Conservation (phyloP, 2,797 vertebrate genomes). For the Cyprinodon diabolis region DNA sequence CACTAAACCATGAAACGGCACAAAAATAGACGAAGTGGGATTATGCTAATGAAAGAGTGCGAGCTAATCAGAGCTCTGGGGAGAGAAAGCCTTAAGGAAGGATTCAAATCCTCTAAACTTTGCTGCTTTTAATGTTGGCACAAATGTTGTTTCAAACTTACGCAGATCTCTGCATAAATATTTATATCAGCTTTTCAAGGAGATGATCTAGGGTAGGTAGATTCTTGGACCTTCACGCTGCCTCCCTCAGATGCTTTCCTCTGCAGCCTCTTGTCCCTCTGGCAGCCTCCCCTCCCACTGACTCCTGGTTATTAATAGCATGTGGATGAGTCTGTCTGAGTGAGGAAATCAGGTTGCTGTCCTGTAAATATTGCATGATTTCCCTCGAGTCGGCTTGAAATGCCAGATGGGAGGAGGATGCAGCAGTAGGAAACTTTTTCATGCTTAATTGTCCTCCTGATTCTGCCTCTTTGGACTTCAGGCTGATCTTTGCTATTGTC, state of each 20-base stretch:
- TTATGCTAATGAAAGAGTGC: too few relatives aligned
- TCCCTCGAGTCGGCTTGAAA: constrained; percentile 58
- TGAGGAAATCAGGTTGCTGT: constrained; percentile 74
- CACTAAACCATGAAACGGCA: too few relatives aligned
- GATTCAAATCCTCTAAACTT: too few relatives aligned
- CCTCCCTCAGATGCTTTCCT: neutral
- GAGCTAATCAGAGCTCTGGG: too few relatives aligned
- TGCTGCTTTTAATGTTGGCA: too few relatives aligned
- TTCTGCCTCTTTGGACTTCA: constrained; percentile 14
- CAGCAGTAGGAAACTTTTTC: constrained; percentile 9
- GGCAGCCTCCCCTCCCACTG: constrained; percentile 30
- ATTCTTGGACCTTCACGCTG: too few relatives aligned
- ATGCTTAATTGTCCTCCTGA: neutral
- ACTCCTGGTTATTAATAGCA: constrained; percentile 71
- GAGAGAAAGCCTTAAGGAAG: too few relatives aligned
- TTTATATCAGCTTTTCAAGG: too few relatives aligned
- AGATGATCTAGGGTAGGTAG: too few relatives aligned
- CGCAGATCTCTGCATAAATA: too few relatives aligned
- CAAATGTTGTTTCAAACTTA: too few relatives aligned
- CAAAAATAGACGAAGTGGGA: too few relatives aligned
- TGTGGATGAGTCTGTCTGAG: constrained; percentile 50
- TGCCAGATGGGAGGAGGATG: constrained; percentile 42
- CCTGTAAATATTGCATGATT: constrained; percentile 77
- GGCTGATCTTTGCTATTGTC: constrained; percentile 14
- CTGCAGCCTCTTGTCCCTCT: constrained; percentile 18